Base-by-base conservation (phyloP, 2,888 invertebrate genomes). In the Chelonus formosanus region DNA sequence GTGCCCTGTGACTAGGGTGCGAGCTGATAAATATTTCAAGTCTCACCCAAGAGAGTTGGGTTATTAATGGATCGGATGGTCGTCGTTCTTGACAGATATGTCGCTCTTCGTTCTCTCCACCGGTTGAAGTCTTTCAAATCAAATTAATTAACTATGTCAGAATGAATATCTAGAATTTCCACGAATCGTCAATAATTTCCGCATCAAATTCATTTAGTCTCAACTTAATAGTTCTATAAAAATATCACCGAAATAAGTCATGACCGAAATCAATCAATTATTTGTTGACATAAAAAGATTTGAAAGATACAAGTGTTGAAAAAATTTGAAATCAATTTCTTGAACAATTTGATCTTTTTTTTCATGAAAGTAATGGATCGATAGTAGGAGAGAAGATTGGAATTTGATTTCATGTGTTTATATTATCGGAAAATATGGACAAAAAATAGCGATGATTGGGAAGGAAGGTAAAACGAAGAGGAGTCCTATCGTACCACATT, bases 401-500 rank as follows among this genome's bases (percentile, higher is more conserved):
- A 40, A 6, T 6, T 5, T 5, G 40, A 4, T 6, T 6, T 40
- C 6, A 40, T 5, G 40, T 5, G 6, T 40, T 40, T 40, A 40
- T 5, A 40, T 40, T 40, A 5, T 6, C 40, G 6, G 40, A 40
- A 40, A 40, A 5, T 40, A 60, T 8, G 40, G 52, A 40, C 45
- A 34, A 20, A 43, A 61, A 31, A 44, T 4, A 34, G 32, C 5
- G 43, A 60, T 5, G 40, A 59, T 31, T 34, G 35, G 34, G 10
- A 32, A 20, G 47, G 45, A 34, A 47, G 36, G 8, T n/a, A 44
- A 2, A 20, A 40, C 53, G 53, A 47, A 53, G 63, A 61, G 56
- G 35, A 56, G 40, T 56, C 63, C 45, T 63, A 50, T 55, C 56
- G 56, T 59, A 65, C 52, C 53, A 61, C 60, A 65, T 67, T 62